Conservation (phyloP, 2,888 invertebrate genomes). For the Sinopyrophorus schimmeli region DNA sequence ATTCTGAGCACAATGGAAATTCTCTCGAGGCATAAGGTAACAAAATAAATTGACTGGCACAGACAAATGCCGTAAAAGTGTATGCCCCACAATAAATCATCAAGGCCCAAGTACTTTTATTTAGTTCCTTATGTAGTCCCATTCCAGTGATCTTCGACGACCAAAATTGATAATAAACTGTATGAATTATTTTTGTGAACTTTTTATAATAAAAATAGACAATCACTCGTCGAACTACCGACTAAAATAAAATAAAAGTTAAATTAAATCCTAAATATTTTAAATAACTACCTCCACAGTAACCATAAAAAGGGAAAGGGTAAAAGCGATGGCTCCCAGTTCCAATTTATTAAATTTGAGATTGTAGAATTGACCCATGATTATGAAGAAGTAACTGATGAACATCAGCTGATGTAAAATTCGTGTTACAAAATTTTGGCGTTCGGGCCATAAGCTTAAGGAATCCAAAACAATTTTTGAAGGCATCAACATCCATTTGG, state of each 20-base stretch:
- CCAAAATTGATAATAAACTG: constrained; percentile 7
- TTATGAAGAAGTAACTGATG: background rate
- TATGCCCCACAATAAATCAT: background rate
- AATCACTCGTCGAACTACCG: background rate
- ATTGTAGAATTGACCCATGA: background rate
- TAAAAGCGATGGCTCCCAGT: background rate
- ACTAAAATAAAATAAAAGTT: background rate
- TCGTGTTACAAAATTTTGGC: background rate
- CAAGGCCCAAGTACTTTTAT: background rate
- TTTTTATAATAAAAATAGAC: background rate
- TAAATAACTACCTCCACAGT: background rate
- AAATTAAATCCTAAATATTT: no score
- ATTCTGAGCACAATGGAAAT: background rate
- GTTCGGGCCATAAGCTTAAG: constrained; percentile 5
- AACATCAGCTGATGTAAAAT: background rate
- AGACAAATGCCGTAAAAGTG: background rate
- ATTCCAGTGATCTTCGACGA: background rate
- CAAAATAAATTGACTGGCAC: background rate
- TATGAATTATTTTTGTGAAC: background rate
- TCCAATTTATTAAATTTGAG: background rate
- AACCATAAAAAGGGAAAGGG: background rate
- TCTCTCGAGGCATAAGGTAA: background rate
- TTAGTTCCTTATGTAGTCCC: background rate
- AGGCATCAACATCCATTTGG: constrained; percentile 9
- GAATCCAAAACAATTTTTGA: constrained; percentile 5